phyloP scores from a whole-genome alignment of 2,113 vertebrate species.

The Burhinus oedicnemus region DNA sequence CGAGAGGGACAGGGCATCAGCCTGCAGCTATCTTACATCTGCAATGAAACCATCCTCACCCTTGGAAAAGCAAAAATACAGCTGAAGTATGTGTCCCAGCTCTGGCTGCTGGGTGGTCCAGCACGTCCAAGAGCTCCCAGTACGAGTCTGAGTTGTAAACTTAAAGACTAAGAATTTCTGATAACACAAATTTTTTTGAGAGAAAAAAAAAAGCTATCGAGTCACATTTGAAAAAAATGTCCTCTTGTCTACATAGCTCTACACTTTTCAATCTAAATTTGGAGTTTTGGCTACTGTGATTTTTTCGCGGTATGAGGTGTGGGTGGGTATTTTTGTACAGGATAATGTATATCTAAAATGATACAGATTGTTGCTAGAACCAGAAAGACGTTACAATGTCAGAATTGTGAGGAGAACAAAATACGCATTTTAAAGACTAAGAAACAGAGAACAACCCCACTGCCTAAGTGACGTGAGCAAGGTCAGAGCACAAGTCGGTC shows the following conservation, averaged over 20 bases:
- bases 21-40: background rate
- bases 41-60: background rate
- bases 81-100: background rate
- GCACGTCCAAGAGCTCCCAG: background rate
- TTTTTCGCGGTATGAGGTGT: constrained; percentile 31
- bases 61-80: background rate
- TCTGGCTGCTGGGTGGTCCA: background rate
- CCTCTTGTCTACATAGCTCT: background rate
- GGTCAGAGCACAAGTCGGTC: background rate
- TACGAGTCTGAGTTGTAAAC: background rate
- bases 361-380: constrained; percentile 21
- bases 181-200: background rate
- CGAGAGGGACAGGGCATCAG: background rate
- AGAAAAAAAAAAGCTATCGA: background rate
- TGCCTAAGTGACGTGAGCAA: background rate
- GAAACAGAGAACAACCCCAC: background rate
- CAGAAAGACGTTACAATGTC: constrained; percentile 24
- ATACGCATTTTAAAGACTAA: background rate
- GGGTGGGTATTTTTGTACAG: constrained; percentile 49
- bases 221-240: background rate
- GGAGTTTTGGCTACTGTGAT: constrained; percentile 12
- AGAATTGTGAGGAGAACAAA: constrained; percentile 14
- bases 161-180: background rate
- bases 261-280: constrained; percentile 13
- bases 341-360: constrained; percentile 30